Conservation (phyloP, 2,888 invertebrate genomes). For the Noctua janthe region DNA sequence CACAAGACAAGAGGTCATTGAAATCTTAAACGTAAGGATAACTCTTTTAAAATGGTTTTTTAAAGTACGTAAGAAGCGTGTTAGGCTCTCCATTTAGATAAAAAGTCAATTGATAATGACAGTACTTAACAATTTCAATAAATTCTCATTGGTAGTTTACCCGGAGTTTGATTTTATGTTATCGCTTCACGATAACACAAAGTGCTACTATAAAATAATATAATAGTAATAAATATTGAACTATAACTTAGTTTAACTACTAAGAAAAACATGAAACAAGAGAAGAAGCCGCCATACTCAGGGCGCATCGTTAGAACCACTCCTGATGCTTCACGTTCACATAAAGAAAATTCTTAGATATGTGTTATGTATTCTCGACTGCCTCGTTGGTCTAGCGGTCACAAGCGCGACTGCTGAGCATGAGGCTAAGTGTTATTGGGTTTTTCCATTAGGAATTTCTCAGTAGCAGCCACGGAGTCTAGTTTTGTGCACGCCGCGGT, state of each 20-base stretch:
- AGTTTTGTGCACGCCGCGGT: too few species aligned
- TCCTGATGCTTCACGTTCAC: too few species aligned
- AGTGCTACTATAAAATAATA: constrained; percentile 27
- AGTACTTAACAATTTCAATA: constrained; percentile 39
- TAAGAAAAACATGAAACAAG: neutral
- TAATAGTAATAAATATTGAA: constrained; percentile 16
- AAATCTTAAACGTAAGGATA: neutral
- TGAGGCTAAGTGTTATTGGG: too few species aligned
- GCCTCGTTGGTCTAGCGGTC: too few species aligned
- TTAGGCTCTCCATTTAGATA: constrained; percentile 43
- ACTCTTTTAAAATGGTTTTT: neutral
- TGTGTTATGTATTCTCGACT: too few species aligned
- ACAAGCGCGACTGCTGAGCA: too few species aligned
- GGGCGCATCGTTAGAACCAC: too few species aligned
- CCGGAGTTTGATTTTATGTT: constrained; percentile 19
- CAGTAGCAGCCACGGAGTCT: too few species aligned
- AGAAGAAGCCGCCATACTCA: too few species aligned
- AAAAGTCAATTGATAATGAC: constrained; percentile 17
- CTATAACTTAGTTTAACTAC: neutral
- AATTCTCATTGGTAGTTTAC: constrained; percentile 32
- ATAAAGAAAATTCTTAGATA: too few species aligned
- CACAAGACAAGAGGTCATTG: neutral
- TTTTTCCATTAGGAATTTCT: too few species aligned
- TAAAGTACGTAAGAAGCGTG: neutral
- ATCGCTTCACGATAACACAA: constrained; percentile 28